Base-by-base conservation (phyloP, 2,888 invertebrate genomes). In the Calliphora vomitoria region DNA sequence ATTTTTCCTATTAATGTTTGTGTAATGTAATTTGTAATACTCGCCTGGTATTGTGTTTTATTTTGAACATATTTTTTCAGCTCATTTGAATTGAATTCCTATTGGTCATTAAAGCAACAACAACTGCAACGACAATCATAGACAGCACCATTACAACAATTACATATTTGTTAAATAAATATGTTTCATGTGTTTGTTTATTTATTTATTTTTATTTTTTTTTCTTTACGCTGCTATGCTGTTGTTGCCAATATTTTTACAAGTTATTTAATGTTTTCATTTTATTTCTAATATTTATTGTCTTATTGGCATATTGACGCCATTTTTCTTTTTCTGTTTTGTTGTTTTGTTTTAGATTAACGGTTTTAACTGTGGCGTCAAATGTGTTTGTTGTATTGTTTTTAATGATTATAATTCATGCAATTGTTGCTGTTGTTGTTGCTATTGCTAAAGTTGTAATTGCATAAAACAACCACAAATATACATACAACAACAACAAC, bases 21-120 rank as follows among this genome's bases (percentile, higher is more conserved):
- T 20, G 62, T 71, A 35, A 35, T 71, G 71, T 25, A 78, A 83
- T 83, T 83, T 78, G 64, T 55, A 83, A 47, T 50, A 60, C 10
- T 35, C 47, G 47, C n/a, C 10, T 79, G 25, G 18, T 58, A 41
- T 64, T 64, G 44, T 71, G 15, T 71, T 10, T 10, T 31, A 15
- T 31, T 38, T 25, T 50, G 11, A 18, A 8, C 8, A 41, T 55
- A 13, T n/a, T 25, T 76, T n/a, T 69, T 72, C 64, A 81, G n/a
- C 68, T 81, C 55, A 80, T 81, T 83, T 84, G 81, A 69, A 84
- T 84, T 75, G 60, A 84, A 86, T 84, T 84, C 84, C 79, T 47
- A 86, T 86, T 88, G 88, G 84, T 75, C 79, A 88, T 83, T 80
- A 79, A 72, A 55, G 47, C 78, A 84, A 72, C 62, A 81, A 81